Evolutionary conservation across 2,888 invertebrate species (phyloP), one percentile per base, ranked within the genome.

Genomic region (Phymatocera aterrima): DNA sequence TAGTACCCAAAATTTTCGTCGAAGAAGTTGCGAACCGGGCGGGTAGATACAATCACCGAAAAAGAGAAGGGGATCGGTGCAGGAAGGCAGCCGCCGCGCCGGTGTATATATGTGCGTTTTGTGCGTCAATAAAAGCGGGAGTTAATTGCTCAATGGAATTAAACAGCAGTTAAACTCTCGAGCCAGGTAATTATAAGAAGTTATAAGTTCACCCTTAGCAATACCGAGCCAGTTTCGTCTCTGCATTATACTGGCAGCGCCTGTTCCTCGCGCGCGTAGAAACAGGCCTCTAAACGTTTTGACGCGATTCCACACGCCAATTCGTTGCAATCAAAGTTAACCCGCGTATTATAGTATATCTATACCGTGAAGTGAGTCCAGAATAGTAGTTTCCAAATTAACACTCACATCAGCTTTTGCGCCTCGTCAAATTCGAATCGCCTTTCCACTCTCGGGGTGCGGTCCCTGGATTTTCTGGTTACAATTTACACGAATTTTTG

Each of bases 291-390:
- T 15, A 18, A 21, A 15, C 24, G 28, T 57, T 57, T 34, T 74
- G 68, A 51, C 57, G 37, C 61, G 46, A 34, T 74, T 57, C 48
- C 57, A 40, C 40, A 15, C 24, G 87, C 85, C 87, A 87, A 87
- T 88, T 88, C 87, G 85, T 86, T 89, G 86, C 89, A 89, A 90
- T 89, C 90, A 89, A 90, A 90, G 88, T 90, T 89, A 88, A 88
- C 86, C 86, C 85, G 31, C n/a, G 51, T 2, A 70, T 70, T 48
- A 34, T n/a, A n/a, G n/a, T n/a, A n/a, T n/a, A n/a, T n/a, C n/a
- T n/a, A n/a, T 70, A n/a, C 28, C 70, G 43, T 34, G 15, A 31
- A 34, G 1, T 51, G 10, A 43, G 46, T n/a, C 18, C 12, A 31
- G 31, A 48, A 70, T 18, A 51, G 15, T 48, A 34, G 46, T 70